Base-by-base conservation (phyloP, 2,113 vertebrate species). In the Engystomops pustulosus region DNA sequence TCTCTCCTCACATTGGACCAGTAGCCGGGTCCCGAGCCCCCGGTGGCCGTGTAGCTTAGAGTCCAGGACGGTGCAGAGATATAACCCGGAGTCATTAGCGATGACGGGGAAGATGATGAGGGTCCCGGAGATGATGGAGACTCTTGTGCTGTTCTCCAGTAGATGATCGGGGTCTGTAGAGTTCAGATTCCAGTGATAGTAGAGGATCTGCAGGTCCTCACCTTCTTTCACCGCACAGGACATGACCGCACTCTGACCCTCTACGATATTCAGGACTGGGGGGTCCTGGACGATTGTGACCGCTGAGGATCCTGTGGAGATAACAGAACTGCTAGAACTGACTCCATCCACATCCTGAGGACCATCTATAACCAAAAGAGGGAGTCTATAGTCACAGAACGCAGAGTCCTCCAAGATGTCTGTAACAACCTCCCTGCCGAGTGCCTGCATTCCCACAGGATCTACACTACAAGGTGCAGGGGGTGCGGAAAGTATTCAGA, bases 101-200 rank as follows among this genome's bases (percentile, higher is more conserved):
- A 45, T 51, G 72, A 76, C 72, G 5, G 72, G 34, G 47, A 47
- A 76, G 72, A 76, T 76, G 47, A 4, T 34, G 47, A 76, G 47
- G 18, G 47, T 20, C 51, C 7, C 41, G 32, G 34, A 23, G 12
- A 34, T 25, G 34, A 78, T 58, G 32, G 75, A 41, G 32, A 78
- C n/a, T 58, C 49, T 55, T 47, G 75, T 58, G 4, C 8, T n/a
- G 12, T 60, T 58, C 51, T 14, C 15, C 32, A 78, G 75, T 32
- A 1, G 23, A 15, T 2, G 47, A 17, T 15, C 8, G 17, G 15
- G 3, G 27, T 62, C 3, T 6, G 74, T 11, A 53, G 10, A 25
- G 20, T 51, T 58, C 49, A 38, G 3, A n/a, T 60, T 15, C 75
- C 75, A 78, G 11, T 38, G 20, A 78, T 78, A 58, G 8, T 38